Evolutionary conservation across 2,797 vertebrate genomes (phyloP).

Genomic region (Chanos chanos): DNA sequence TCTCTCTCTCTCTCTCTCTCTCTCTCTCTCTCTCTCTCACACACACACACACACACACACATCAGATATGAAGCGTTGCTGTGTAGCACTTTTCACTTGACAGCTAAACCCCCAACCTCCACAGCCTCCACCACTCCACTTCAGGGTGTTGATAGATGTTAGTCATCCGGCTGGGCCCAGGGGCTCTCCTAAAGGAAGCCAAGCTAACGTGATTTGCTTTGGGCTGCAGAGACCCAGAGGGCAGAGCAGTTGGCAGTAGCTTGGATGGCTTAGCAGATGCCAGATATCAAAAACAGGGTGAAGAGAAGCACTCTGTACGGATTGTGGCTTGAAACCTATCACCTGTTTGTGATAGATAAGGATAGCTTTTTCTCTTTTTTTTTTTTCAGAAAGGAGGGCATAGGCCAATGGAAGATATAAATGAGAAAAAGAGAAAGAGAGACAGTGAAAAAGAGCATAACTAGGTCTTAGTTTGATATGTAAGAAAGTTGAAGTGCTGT

Average conservation of each 20-base stretch:
- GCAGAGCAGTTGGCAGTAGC: conserved; percentile 51
- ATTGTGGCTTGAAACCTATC: conserved; percentile 61
- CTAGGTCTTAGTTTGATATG: conserved; percentile 45
- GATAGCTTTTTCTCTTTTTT: conserved; percentile 65
- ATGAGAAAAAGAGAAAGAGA: conserved; percentile 9
- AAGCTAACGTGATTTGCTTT: conserved; percentile 66
- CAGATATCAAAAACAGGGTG: conserved; percentile 66
- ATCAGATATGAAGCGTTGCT: conserved; percentile 54
- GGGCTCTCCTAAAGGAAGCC: conserved; percentile 62
- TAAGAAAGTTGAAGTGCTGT: conserved; percentile 37
- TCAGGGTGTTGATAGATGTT: conserved; percentile 74
- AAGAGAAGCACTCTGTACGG: conserved; percentile 56
- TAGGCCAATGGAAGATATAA: conserved; percentile 34
- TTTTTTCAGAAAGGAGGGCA: conserved; percentile 52
- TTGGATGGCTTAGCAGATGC: conserved; percentile 63
- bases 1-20: neutral
- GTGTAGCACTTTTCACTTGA: conserved; percentile 52
- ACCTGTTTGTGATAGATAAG: conserved; percentile 70
- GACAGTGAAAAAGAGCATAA: conserved; percentile 35
- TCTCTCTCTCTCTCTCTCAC: neutral
- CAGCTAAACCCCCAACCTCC: conserved; percentile 55
- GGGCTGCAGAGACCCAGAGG: conserved; percentile 61
- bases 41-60: conserved; percentile 3
- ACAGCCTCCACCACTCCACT: conserved; percentile 58
- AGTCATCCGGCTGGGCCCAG: conserved; percentile 62